Base-by-base conservation (phyloP, 1,140 invertebrate species). In the Euschistus heros region DNA sequence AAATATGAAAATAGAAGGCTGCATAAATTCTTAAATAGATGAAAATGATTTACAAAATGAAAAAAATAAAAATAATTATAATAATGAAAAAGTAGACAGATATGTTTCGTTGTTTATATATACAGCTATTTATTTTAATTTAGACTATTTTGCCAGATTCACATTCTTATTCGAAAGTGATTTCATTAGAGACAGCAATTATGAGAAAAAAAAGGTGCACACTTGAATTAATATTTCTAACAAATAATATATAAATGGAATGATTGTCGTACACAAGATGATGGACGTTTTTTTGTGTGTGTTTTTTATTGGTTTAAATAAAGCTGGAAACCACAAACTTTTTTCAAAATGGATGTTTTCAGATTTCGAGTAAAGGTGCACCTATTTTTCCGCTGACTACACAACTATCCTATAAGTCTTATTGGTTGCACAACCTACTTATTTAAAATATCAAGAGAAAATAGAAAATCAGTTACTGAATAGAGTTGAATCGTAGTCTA, bases 401-500 rank as follows among this genome's bases (percentile, higher is more conserved):
- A 59, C 22, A 59, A 59, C 55, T 59, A 59, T 24, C 30, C 55
- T 59, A 59, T 59, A 59, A 59, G 55, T 59, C 55, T 61, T 61
- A 61, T 37, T 18, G 17, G 42, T 61, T 42, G 59, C 22, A 61
- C 59, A 61, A 61, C 59, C 59, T 61, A 61, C 37, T 37, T 42
- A 44, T 61, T 42, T 42, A 61, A 18, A 42, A 42, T 37, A 42
- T 61, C 17, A 33, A 42, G 42, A 61, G n/a, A 61, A 20, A 18
- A 37, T 37, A 37, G 33, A 26, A 61, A 33, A 44, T 61, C 18
- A 57, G 24, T 57, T 24, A 57, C 26, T 37, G 55, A 17, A 42
- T 37, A 61, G 59, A 61, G 59, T 61, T 61, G 59, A 61, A 44
- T 61, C 59, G 59, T 61, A 61, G n/a, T 61, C 37, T 61, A 42